Conservation (phyloP, 2,888 invertebrate species). For the Aporophyla lueneburgensis region DNA sequence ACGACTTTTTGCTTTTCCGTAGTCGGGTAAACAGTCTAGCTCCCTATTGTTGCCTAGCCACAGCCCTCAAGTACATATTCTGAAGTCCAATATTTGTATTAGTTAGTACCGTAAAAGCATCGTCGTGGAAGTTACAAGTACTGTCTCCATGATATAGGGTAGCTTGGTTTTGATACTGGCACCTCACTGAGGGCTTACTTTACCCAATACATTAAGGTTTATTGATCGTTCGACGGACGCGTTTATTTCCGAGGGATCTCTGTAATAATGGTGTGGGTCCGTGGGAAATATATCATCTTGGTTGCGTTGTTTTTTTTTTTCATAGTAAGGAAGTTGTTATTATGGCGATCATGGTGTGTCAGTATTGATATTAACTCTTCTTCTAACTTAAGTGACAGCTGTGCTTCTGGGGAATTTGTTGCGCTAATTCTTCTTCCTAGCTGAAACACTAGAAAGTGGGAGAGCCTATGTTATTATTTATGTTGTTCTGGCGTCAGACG, state of each 20-base stretch:
- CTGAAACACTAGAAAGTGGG: no score
- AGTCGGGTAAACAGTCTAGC: neutral
- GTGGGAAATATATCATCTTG: conserved; percentile 37
- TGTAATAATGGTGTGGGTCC: conserved; percentile 59
- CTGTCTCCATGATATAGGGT: conserved; percentile 36
- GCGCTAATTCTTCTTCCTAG: no score
- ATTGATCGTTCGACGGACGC: conserved; percentile 78
- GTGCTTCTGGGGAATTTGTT: no score
- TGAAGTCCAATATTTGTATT: conserved; percentile 24
- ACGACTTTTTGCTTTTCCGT: no score
- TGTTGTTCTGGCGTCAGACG: no score
- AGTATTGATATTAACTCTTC: neutral
- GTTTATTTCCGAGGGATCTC: conserved; percentile 72
- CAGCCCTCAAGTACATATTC: neutral
- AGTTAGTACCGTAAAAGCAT: conserved; percentile 13
- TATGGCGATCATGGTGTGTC: neutral
- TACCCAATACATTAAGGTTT: conserved; percentile 83
- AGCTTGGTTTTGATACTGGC: conserved; percentile 55
- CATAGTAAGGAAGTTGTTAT: neutral
- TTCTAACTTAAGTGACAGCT: no score
- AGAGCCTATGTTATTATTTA: no score
- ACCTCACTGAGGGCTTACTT: conserved; percentile 69
- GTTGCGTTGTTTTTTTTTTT: conserved; percentile 22
- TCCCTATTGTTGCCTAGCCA: neutral
- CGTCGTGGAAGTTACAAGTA: conserved; percentile 21